Evolutionary conservation across 2,113 vertebrate genomes (phyloP).

Genomic region (Chlamydotis undulata): DNA sequence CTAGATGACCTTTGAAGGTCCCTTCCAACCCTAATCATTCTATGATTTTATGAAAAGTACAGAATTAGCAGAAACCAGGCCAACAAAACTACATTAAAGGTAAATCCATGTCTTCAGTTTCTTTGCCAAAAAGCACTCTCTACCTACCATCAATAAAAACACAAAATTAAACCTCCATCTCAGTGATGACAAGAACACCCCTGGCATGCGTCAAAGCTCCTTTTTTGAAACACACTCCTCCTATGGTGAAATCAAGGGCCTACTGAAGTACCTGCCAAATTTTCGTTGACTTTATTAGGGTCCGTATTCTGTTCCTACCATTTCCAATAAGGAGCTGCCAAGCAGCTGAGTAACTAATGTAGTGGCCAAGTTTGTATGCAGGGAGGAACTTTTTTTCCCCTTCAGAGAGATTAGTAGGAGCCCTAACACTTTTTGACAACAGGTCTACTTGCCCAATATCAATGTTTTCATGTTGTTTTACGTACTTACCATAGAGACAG

Average conservation of each 20-base stretch:
- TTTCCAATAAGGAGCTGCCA: slow-evolving; percentile 51
- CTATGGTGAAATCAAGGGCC: neutral
- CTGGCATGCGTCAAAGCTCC: neutral
- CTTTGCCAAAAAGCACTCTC: slow-evolving; percentile 3
- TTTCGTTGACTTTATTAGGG: slow-evolving; percentile 6
- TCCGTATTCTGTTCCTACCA: neutral
- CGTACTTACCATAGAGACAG: neutral
- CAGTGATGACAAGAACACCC: slow-evolving; percentile 35
- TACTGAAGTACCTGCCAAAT: slow-evolving; percentile 22
- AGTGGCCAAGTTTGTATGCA: slow-evolving; percentile 5
- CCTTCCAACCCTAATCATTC: no score
- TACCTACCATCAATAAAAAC: neutral
- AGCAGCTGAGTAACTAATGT: slow-evolving; percentile 55
- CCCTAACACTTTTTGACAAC: slow-evolving; percentile 43
- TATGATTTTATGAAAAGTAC: neutral
- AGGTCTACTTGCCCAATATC: neutral
- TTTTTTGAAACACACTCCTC: neutral
- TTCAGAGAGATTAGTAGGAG: neutral
- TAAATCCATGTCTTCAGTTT: neutral
- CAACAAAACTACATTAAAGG: neutral
- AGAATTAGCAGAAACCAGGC: neutral
- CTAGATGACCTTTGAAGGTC: no score
- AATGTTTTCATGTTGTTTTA: slow-evolving; percentile 11
- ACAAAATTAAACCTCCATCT: neutral
- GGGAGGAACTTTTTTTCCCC: neutral